Percentiles rank a stretch among this genome's conserved stretches.
Conservation (phyloP, 2,113 vertebrate species). For the Triplophysa dalaica region DNA sequence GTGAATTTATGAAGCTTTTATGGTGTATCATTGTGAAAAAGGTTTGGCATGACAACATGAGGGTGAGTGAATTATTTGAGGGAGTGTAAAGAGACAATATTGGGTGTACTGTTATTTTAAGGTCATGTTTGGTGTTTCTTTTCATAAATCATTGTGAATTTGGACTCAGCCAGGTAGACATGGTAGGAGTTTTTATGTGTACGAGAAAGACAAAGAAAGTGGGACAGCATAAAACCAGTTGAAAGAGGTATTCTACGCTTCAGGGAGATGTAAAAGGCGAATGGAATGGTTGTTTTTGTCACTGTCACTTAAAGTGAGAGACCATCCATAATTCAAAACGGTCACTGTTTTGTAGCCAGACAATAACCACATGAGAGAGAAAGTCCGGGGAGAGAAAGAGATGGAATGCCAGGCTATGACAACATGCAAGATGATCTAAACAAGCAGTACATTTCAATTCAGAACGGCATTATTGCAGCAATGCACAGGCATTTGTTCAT, state of each 20-base stretch:
- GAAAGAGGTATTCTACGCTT: slow-evolving; percentile 12
- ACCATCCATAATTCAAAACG: slow-evolving; percentile 44
- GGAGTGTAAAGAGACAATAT: no score
- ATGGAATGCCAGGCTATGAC: background rate
- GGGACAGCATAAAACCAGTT: slow-evolving; percentile 7
- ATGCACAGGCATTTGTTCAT: background rate
- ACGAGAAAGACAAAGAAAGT: slow-evolving; percentile 25
- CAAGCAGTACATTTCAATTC: background rate
- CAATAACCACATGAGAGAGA: slow-evolving; percentile 13
- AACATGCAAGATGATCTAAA: background rate
- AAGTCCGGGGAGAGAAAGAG: background rate
- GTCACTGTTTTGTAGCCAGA: slow-evolving; percentile 17
- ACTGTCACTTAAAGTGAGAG: slow-evolving; percentile 37
- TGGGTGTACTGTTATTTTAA: background rate
- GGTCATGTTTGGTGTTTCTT: slow-evolving; percentile 18
- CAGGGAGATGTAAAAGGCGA: slow-evolving; percentile 9
- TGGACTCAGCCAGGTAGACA: slow-evolving; percentile 4
- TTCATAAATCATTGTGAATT: background rate
- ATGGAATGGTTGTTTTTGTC: slow-evolving; percentile 34
- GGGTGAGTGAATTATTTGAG: no score
- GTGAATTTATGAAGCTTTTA: no score
- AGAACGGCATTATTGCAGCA: background rate
- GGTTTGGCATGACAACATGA: no score
- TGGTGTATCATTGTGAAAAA: no score
- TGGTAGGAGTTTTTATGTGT: slow-evolving; percentile 4